A percentile compares a stretch with the other conserved stretches of the same genome.
Evolutionary conservation across 2,797 vertebrate species (phyloP).

Genomic region (Eurystomus glaucurus): DNA sequence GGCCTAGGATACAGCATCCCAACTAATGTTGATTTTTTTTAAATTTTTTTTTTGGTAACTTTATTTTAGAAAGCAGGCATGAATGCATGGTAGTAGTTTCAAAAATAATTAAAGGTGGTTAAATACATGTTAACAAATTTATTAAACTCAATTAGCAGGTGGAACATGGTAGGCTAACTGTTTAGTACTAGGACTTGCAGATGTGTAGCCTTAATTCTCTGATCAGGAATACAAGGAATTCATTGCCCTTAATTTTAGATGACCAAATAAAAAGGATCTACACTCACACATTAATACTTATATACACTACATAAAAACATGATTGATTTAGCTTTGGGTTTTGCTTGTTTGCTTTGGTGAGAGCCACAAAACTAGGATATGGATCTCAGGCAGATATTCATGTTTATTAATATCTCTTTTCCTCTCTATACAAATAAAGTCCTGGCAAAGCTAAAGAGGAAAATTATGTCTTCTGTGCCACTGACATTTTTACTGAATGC

Average conservation of each 20-base stretch:
- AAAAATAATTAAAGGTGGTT: background rate
- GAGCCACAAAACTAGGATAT: background rate
- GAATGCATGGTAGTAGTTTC: background rate
- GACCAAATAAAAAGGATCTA: background rate
- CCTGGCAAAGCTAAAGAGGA: background rate
- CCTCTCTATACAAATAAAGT: background rate
- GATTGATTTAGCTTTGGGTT: background rate
- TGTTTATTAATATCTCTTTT: background rate
- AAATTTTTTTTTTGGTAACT: background rate
- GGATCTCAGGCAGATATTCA: background rate
- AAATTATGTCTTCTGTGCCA: background rate
- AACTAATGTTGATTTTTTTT: fast-evolving
- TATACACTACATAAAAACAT: background rate
- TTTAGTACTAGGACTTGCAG: background rate
- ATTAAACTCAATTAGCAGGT: background rate
- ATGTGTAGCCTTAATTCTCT: background rate
- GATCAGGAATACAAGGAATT: background rate
- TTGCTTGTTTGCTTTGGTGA: background rate
- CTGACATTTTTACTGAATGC: background rate
- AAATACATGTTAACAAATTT: background rate
- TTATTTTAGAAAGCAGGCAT: fast-evolving
- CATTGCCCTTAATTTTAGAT: background rate
- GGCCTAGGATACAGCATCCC: background rate
- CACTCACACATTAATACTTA: background rate
- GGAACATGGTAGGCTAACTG: background rate